Conservation (phyloP, 2,113 vertebrate genomes). For the Ondatra zibethicus region DNA sequence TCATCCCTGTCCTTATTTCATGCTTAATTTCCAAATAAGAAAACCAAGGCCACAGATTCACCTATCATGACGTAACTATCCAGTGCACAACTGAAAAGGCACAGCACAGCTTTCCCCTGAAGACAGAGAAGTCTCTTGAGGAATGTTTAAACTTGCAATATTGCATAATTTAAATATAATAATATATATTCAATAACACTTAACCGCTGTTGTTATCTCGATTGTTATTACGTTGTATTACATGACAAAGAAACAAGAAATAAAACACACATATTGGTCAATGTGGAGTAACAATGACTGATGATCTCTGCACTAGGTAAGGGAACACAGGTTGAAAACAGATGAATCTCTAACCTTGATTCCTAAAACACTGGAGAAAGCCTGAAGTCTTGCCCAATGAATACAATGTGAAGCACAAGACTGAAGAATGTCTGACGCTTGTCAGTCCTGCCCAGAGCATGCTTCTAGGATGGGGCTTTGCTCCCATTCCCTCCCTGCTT, state of each 20-base stretch:
- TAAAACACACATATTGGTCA: neutral
- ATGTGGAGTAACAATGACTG: too few relatives aligned
- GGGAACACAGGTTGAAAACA: neutral
- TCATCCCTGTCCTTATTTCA: neutral
- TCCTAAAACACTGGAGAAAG: neutral
- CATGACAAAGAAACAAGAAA: neutral
- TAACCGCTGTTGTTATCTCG: neutral
- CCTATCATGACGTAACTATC: neutral
- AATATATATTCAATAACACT: neutral
- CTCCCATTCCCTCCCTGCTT: rapidly evolving
- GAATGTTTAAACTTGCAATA: neutral
- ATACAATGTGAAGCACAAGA: neutral
- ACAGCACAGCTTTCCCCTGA: too few relatives aligned
- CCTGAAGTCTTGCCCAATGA: neutral
- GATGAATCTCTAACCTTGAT: neutral
- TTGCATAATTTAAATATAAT: neutral
- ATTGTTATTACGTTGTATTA: neutral
- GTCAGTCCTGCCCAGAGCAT: neutral
- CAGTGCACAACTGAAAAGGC: neutral
- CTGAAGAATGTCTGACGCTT: too few relatives aligned
- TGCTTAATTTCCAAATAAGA: neutral
- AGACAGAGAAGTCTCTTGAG: neutral
- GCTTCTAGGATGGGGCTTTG: too few relatives aligned
- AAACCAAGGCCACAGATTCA: neutral
- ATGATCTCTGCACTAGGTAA: neutral